Evolutionary conservation across 2,797 vertebrate genomes (phyloP), one percentile per base, ranked within the genome.

Genomic region (Hemibagrus guttatus): DNA sequence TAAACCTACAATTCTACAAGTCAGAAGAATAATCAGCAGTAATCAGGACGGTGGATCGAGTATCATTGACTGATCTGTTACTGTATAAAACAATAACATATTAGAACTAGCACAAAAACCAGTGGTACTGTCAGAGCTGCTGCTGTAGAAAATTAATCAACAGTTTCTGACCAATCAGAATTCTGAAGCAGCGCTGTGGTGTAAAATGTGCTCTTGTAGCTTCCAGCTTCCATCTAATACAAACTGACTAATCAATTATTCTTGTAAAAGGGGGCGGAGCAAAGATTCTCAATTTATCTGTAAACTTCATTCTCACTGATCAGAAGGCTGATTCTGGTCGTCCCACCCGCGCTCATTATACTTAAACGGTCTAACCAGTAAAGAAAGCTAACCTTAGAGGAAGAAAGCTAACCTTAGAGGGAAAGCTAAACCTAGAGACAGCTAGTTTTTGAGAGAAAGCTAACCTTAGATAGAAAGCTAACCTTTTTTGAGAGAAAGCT

Each of bases 121-220:
- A 46, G 69, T 6, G 4, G 3, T 26, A 46, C 19, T 5, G 35
- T 42, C 39, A 46, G 39, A 72, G 69, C 39, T 46, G 39, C 35
- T 4, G 72, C 12, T 52, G 14, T 75, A 46, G 14, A 54, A 75
- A 54, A 56, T 16, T 0, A 7, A 54, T 46, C 39, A 26, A 72
- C 69, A 26, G 35, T 72, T 72, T 23, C 35, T 72, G 42, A 72
- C 69, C 69, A 49, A 72, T 76, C 74, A 76, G n/a, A 78, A 6
- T 31, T 13, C 19, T 2, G 28, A 31, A 16, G 4, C 49, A 31
- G 49, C 49, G 2, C n/a, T 17, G 52, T 54, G 71, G 71, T 72
- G 42, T 72, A 72, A 46, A 46, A 46, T 14, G 12, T 54, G 49
- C n/a, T 76, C 16, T 54, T 28, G 14, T 28, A 16, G 26, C 46